These are phyloP conservation scores for Vidua chalybeata DNA, from an alignment of 2,113 vertebrate genomes.

Conservation along the genomic window DNA sequence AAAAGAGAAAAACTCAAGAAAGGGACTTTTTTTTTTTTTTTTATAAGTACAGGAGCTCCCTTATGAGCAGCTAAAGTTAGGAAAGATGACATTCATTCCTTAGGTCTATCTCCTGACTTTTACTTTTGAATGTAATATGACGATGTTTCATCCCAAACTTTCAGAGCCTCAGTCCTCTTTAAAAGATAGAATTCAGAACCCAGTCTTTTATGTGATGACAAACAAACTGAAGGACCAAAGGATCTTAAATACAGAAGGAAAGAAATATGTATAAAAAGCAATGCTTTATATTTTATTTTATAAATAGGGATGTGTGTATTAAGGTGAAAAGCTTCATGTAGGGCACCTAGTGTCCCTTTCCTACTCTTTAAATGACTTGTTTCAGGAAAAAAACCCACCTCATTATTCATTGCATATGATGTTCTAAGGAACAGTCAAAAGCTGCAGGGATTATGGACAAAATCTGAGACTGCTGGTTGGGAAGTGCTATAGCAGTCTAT, in stretches of 20 bases:
- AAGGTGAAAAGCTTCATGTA: neutral
- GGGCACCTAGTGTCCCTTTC: neutral
- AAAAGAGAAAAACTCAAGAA: neutral
- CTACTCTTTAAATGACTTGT: neutral
- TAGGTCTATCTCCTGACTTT: neutral
- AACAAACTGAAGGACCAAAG: neutral
- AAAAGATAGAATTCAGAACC: neutral
- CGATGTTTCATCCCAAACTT: neutral
- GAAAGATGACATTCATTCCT: neutral
- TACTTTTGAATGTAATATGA: neutral
- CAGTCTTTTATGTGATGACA: neutral
- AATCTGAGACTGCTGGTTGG: neutral
- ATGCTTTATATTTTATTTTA: neutral
- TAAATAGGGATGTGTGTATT: neutral
- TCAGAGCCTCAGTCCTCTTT: neutral
- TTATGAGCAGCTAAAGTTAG: neutral
- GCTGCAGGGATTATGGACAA: neutral
- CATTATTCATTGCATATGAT: neutral
- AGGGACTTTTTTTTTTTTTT: neutral
- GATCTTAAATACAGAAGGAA: neutral
- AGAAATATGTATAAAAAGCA: neutral
- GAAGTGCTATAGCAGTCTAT: neutral
- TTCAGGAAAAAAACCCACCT: neutral
- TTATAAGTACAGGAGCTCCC: neutral
- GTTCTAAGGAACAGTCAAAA: neutral